A percentile compares a stretch with the other conserved stretches of the same genome.
These are phyloP conservation scores for Eutrigla gurnardus DNA, from an alignment of 2,797 vertebrate genomes.

Conservation along the genomic window DNA sequence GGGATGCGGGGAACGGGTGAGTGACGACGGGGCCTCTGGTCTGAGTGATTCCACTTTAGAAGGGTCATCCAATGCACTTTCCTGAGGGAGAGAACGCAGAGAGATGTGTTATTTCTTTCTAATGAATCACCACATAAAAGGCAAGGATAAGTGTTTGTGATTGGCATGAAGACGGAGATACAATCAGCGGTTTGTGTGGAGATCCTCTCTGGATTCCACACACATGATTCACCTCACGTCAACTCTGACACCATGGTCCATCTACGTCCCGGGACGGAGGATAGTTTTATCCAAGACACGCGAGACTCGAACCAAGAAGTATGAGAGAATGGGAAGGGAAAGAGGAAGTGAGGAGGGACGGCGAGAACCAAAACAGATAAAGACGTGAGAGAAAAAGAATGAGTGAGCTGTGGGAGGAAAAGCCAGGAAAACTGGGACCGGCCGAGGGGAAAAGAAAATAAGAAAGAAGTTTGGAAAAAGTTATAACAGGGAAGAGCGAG, in stretches of 20 bases:
- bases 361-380: conserved; percentile 59
- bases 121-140: conserved; percentile 32
- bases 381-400: conserved; percentile 61
- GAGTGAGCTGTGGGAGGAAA: conserved; percentile 50
- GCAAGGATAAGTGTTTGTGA: conserved; percentile 39
- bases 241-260: conserved; percentile 47
- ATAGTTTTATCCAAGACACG: conserved; percentile 49
- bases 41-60: conserved; percentile 49
- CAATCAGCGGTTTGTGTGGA: conserved; percentile 31
- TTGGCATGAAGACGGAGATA: conserved; percentile 33
- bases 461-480: conserved; percentile 80
- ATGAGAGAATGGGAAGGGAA: conserved; percentile 55
- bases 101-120: conserved; percentile 29
- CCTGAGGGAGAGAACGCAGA: conserved; percentile 61
- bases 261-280: conserved; percentile 34
- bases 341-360: conserved; percentile 52
- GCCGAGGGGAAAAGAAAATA: conserved; percentile 77
- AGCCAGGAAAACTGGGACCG: conserved; percentile 66
- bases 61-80: conserved; percentile 50
- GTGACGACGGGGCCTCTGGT: conserved; percentile 19
- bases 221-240: conserved; percentile 63
- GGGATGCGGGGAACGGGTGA: conserved; percentile 32
- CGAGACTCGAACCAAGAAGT: conserved; percentile 53
- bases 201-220: conserved; percentile 31
- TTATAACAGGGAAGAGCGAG: conserved; percentile 71